Evolutionary conservation across 2,888 invertebrate genomes (phyloP).

Genomic region (Ormia ochracea): DNA sequence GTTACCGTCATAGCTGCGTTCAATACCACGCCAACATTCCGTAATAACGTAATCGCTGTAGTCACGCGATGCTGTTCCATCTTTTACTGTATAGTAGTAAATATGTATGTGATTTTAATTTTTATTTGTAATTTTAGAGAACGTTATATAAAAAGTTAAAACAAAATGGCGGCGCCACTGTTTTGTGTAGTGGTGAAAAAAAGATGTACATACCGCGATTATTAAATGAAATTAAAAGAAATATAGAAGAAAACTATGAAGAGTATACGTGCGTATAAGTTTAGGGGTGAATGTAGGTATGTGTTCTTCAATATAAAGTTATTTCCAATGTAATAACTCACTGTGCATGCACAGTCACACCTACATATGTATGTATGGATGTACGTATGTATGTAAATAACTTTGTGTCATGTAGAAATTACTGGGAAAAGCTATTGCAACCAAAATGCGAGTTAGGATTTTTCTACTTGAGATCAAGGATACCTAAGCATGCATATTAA

Average conservation of each 20-base stretch:
- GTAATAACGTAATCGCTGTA: constrained; percentile 83
- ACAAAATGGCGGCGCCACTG: constrained; percentile 64
- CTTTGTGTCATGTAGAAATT: neutral
- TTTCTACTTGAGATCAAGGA: too few species aligned
- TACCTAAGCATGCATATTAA: neutral
- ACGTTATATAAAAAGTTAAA: constrained; percentile 39
- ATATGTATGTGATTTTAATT: constrained; percentile 24
- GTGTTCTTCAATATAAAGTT: too few species aligned
- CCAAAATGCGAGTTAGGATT: too few species aligned
- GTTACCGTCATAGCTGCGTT: constrained; percentile 80
- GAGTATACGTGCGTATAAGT: too few species aligned
- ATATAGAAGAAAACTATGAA: neutral
- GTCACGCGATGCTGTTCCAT: constrained; percentile 78
- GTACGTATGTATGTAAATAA: neutral
- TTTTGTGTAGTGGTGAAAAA: constrained; percentile 40
- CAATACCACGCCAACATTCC: constrained; percentile 87
- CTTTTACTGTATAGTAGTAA: constrained; percentile 59
- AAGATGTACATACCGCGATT: constrained; percentile 64
- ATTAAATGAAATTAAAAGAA: constrained; percentile 32
- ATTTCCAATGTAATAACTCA: too few species aligned
- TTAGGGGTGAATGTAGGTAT: too few species aligned
- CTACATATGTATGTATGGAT: neutral
- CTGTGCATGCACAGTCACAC: neutral
- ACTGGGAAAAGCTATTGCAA: too few species aligned
- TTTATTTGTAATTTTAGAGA: constrained; percentile 17